Conservation (phyloP, 2,888 invertebrate species). For the Drosophila silvestris region DNA sequence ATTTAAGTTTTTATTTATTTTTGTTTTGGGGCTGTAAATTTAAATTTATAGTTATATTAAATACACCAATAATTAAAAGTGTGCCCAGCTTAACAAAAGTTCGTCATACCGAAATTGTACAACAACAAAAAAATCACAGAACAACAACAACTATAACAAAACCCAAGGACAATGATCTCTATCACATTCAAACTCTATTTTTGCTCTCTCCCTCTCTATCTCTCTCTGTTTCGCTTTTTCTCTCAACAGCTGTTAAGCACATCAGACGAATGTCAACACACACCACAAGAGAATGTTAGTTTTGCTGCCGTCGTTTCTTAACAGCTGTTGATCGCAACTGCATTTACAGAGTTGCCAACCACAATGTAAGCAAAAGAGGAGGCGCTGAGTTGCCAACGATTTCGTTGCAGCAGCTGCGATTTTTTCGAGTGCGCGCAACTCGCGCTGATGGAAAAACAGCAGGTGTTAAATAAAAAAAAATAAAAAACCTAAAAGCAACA, state of each 20-base stretch:
- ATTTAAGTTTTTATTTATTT: constrained; percentile 29
- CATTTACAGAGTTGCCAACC: constrained; percentile 46
- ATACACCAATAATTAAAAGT: constrained; percentile 10
- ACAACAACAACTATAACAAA: constrained; percentile 43
- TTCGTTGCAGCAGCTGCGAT: constrained; percentile 47
- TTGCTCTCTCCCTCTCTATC: not conserved
- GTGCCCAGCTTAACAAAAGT: constrained; percentile 28
- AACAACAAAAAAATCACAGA: constrained; percentile 13
- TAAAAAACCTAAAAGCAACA: constrained; percentile 48
- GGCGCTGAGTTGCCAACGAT: constrained; percentile 37
- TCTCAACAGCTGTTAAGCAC: constrained; percentile 36
- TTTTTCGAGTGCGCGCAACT: constrained; percentile 23
- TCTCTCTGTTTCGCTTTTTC: constrained; percentile 14
- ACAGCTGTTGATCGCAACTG: constrained; percentile 65
- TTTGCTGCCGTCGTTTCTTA: constrained; percentile 6
- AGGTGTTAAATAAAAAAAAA: constrained; percentile 74
- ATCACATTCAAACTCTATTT: not conserved
- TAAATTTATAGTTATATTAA: constrained; percentile 32
- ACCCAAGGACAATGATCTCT: constrained; percentile 25
- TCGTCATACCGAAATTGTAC: constrained; percentile 14
- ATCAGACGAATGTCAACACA: constrained; percentile 10
- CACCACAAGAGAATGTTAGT: constrained; percentile 18
- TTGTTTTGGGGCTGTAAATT: constrained; percentile 44
- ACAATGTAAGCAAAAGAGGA: constrained; percentile 13
- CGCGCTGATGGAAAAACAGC: constrained; percentile 71